Base-by-base conservation (phyloP, 2,888 invertebrate genomes). In the Heliothis peltigera region DNA sequence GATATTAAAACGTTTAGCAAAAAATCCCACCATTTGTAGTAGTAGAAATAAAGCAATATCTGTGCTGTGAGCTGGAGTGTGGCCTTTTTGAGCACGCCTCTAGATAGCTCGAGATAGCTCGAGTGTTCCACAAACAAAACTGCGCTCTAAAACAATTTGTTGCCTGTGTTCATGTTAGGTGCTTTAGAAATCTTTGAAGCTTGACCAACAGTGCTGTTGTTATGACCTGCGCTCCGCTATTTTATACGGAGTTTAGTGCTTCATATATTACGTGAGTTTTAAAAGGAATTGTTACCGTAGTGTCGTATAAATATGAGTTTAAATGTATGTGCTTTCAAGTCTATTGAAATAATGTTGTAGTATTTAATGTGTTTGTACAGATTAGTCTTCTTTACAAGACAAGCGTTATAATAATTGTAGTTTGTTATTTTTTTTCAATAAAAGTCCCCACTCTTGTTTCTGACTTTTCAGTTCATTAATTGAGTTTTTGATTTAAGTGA, bases 41-140 rank as follows among this genome's bases (percentile, higher is more conserved):
- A 59, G 53, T 59, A 64, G 67, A 75, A 80, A 78, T 75, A 75
- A 75, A 79, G 70, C 62, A 60, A 76, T 81, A 70, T 75, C 52
- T 51, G 51, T 52, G 53, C 48, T 65, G 60, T 17, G 74, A 62
- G 47, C 57, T 70, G 60, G 66, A 79, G 81, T 78, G 66, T 73
- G 43, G 56, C 69, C 73, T 76, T 81, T 84, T 61, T 21, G 70
- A 77, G 80, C 82, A 78, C 81, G 81, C 75, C 67, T 75, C 61
- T 76, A 75, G 79, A 79, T 76, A 68, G 70, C 79, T 71, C 59
- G 78, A 75, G 79, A 80, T 77, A 67, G 74, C 81, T 79, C 67
- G 82, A 87, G 86, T 78, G 83, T 75, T 78, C 64, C 69, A 71
- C 83, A 85, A 84, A 85, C 82, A 85, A 83, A 81, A 78, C 68